A percentile compares a stretch with the other conserved stretches of the same genome.
These are phyloP conservation scores for Ambastaia sidthimunki DNA, from an alignment of 2,797 vertebrate genomes.

Conservation along the genomic window DNA sequence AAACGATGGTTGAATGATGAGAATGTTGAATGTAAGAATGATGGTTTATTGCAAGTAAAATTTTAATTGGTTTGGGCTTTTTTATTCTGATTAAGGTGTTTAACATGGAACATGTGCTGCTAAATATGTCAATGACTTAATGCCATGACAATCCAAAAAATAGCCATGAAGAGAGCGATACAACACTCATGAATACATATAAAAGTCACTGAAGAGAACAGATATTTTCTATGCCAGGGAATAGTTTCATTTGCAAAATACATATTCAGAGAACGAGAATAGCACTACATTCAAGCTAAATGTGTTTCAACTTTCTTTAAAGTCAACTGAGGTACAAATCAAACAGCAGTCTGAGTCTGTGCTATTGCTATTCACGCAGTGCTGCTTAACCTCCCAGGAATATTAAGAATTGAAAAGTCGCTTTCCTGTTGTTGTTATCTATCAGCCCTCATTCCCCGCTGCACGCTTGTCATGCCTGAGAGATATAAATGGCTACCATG, in stretches of 20 bases:
- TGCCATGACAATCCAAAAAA: background rate
- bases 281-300: background rate
- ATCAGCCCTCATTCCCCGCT: slow-evolving; percentile 67
- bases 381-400: slow-evolving; percentile 58
- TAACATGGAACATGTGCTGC: background rate
- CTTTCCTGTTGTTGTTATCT: slow-evolving; percentile 72
- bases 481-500: slow-evolving; percentile 73
- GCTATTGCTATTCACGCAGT: slow-evolving; percentile 69
- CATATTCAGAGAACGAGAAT: background rate
- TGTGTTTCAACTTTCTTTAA: slow-evolving; percentile 15
- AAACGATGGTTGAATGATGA: no score
- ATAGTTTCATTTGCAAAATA: background rate
- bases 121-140: background rate
- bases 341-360: slow-evolving; percentile 46
- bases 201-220: background rate
- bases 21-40: no score
- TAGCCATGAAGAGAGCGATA: background rate
- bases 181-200: slow-evolving; percentile 12
- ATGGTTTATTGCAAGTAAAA: no score
- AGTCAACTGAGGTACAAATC: slow-evolving; percentile 55
- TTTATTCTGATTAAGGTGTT: no score
- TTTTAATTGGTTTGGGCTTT: no score
- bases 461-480: slow-evolving; percentile 62
- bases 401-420: slow-evolving; percentile 71
- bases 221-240: background rate